Percentiles rank a stretch among this genome's conserved stretches.
phyloP scores from a whole-genome alignment of 2,113 vertebrate genomes.

The Brevimyrus niger region DNA sequence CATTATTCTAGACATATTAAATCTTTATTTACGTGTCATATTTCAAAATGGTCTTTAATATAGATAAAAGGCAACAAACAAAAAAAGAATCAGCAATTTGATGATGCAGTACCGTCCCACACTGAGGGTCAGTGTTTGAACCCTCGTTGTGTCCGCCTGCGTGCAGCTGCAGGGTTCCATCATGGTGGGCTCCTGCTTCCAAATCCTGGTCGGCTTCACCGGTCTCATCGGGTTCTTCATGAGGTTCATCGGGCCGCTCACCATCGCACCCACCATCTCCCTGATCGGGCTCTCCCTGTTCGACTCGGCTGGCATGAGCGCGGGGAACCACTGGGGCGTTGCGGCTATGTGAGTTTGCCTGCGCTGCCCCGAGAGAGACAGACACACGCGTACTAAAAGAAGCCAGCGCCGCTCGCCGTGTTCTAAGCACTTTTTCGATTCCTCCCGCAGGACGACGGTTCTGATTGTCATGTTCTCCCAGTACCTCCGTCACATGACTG shows the following conservation, averaged over 20 bases:
- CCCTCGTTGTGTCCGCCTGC: neutral
- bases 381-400: neutral
- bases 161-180: slow-evolving; percentile 82
- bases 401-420: slow-evolving; percentile 13
- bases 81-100: neutral
- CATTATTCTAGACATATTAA: neutral
- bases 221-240: slow-evolving; percentile 87
- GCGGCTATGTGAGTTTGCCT: slow-evolving; percentile 68
- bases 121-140: neutral
- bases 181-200: slow-evolving; percentile 85
- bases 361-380: neutral
- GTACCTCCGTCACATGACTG: slow-evolving; percentile 75
- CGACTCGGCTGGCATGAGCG: slow-evolving; percentile 68
- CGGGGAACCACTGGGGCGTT: slow-evolving; percentile 89
- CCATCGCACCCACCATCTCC: slow-evolving; percentile 90
- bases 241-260: slow-evolving; percentile 88
- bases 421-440: neutral
- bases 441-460: slow-evolving; percentile 68
- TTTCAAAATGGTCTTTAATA: neutral
- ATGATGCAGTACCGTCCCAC: neutral
- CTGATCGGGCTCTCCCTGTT: slow-evolving; percentile 86
- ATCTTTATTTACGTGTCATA: neutral
- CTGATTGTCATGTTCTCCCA: slow-evolving; percentile 92
- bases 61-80: neutral
- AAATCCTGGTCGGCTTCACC: slow-evolving; percentile 86